phyloP scores from a whole-genome alignment of 2,888 invertebrate species.

The Drosophila putrida region DNA sequence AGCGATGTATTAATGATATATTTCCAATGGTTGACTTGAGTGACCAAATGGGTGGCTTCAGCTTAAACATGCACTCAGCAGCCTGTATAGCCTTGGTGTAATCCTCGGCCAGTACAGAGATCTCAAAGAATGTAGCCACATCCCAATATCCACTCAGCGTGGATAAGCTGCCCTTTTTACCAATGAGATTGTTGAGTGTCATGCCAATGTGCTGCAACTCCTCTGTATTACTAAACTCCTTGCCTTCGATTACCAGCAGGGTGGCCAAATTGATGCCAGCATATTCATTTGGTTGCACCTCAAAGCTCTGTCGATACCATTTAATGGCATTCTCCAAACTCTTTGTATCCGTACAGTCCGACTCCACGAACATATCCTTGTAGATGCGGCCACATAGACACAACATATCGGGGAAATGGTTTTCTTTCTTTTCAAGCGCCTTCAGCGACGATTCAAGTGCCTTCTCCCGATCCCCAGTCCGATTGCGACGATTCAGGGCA shows the following conservation, averaged over 20 bases:
- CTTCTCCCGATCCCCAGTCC: constrained; percentile 96
- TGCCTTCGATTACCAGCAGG: constrained; percentile 97
- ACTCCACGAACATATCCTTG: constrained; percentile 98
- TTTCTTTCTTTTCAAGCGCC: constrained; percentile 96
- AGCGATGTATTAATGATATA: constrained; percentile 96
- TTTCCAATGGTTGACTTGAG: constrained; percentile 98
- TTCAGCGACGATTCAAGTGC: constrained; percentile 96
- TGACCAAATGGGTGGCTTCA: constrained; percentile 97
- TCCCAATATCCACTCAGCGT: constrained; percentile 99
- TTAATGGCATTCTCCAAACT: constrained; percentile 96
- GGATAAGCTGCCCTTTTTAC: constrained; percentile 97
- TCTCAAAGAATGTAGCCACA: constrained; percentile 99
- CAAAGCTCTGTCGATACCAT: constrained; percentile 99
- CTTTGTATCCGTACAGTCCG: constrained; percentile 94
- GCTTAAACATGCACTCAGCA: constrained; percentile 96
- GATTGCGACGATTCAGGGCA: constrained; percentile 97
- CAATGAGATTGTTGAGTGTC: constrained; percentile 98
- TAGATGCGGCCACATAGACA: constrained; percentile 99
- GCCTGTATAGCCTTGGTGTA: constrained; percentile 98
- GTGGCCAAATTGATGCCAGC: constrained; percentile 99
- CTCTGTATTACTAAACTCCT: constrained; percentile 96
- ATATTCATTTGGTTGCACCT: constrained; percentile 99
- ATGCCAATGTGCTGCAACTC: constrained; percentile 97
- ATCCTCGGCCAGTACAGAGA: constrained; percentile 98
- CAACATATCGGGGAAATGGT: constrained; percentile 98